Evolutionary conservation across 2,797 vertebrate genomes (phyloP).

Genomic region (Cyclopterus lumpus): DNA sequence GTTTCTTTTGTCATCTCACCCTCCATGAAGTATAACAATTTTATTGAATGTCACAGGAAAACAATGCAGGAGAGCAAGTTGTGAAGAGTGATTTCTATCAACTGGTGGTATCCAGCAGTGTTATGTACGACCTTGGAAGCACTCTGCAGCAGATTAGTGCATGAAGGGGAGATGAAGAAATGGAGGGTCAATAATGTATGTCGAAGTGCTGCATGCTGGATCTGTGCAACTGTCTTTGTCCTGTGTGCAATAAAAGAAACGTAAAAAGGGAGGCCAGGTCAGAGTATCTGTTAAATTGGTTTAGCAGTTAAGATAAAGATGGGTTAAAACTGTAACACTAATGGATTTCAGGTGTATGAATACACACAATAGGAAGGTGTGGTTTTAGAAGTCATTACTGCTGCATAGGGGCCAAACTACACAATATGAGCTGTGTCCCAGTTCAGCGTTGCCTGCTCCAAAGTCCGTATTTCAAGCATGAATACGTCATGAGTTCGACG

Average conservation of each 20-base stretch:
- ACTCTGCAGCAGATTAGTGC: constrained; percentile 15
- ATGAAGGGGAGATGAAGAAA: constrained; percentile 29
- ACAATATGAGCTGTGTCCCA: constrained; percentile 27
- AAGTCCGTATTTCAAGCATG: constrained; percentile 51
- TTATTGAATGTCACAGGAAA: neutral
- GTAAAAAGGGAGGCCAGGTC: constrained; percentile 15
- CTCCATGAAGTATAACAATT: neutral
- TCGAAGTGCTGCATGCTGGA: constrained; percentile 16
- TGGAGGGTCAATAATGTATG: constrained; percentile 28
- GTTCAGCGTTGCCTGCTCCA: constrained; percentile 29
- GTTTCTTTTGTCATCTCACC: neutral
- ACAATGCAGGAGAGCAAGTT: neutral
- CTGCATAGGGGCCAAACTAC: constrained; percentile 26
- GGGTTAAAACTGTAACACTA: constrained; percentile 9
- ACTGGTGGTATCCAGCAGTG: constrained; percentile 12
- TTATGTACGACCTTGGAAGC: constrained; percentile 9
- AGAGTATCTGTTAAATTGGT: constrained; percentile 18
- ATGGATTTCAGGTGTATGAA: constrained; percentile 4
- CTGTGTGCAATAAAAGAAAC: constrained; percentile 15
- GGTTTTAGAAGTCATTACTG: constrained; percentile 13
- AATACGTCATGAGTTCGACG: constrained; percentile 22
- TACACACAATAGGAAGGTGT: constrained; percentile 13
- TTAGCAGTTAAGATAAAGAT: constrained; percentile 16
- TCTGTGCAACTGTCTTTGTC: constrained; percentile 20
- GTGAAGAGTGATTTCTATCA: neutral